Percentiles rank a stretch among this genome's conserved stretches.
Conservation (phyloP, 2,113 vertebrate genomes). For the Nipponia nippon region DNA sequence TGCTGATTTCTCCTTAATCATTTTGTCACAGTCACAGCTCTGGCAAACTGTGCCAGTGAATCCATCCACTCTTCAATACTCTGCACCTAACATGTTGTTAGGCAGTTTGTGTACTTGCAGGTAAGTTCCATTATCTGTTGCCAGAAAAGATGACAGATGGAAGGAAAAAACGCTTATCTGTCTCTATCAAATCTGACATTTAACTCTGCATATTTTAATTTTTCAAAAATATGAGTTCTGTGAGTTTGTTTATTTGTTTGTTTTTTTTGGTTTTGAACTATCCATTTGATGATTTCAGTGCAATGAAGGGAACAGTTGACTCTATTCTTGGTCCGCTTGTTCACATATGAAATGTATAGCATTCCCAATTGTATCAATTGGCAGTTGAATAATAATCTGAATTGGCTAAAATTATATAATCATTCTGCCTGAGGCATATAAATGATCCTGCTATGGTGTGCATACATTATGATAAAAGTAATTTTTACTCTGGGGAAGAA, state of each 20-base stretch:
- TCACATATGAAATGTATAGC: not conserved
- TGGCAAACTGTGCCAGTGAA: not conserved
- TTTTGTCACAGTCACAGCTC: not conserved
- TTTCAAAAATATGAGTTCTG: not conserved
- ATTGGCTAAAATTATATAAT: slow-evolving; percentile 35
- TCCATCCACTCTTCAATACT: not conserved
- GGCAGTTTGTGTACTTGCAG: not conserved
- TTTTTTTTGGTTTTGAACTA: not conserved
- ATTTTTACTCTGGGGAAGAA: slow-evolving; percentile 9
- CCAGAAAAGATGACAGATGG: not conserved
- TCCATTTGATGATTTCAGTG: not conserved
- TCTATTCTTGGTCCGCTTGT: not conserved
- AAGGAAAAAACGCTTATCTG: not conserved
- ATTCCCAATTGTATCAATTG: slow-evolving; percentile 11
- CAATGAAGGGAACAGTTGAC: not conserved
- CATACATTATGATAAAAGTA: slow-evolving; percentile 28
- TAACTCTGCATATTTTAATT: rapidly evolving
- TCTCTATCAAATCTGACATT: not conserved
- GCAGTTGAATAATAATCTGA: slow-evolving; percentile 42
- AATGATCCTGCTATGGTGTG: not conserved
- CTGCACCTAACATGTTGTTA: not conserved
- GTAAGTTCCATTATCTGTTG: not conserved
- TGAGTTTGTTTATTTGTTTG: not conserved
- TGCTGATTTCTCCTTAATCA: not conserved
- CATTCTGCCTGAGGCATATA: slow-evolving; percentile 16